These are phyloP conservation scores for Elysia chlorotica DNA, from an alignment of 1,140 invertebrate genomes.

Conservation along the genomic window DNA sequence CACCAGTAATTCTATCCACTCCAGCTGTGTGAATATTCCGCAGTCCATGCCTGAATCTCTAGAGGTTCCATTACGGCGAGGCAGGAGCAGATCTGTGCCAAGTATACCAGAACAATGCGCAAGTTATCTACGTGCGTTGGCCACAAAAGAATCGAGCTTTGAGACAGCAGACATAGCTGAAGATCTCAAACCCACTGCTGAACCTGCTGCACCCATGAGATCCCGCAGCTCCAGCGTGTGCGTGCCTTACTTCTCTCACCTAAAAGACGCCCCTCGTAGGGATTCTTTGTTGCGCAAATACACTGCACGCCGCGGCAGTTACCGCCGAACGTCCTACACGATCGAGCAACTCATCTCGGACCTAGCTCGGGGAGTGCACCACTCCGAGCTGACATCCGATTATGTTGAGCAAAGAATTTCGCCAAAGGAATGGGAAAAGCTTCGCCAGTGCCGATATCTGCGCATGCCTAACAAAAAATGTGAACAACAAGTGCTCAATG, in stretches of 20 bases:
- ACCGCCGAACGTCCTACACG: not conserved
- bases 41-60: too few relatives aligned
- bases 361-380: not conserved
- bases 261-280: not conserved
- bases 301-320: not conserved
- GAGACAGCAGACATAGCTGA: not conserved
- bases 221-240: slow-evolving; percentile 1
- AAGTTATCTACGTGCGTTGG: not conserved
- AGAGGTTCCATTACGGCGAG: not conserved
- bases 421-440: slow-evolving; percentile 14
- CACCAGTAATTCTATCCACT: too few relatives aligned
- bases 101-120: not conserved
- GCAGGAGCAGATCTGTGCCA: not conserved
- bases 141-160: not conserved
- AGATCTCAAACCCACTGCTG: not conserved
- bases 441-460: not conserved
- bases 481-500: too few relatives aligned
- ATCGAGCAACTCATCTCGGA: slow-evolving; percentile 1
- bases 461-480: too few relatives aligned
- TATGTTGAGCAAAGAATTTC: not conserved
- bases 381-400: not conserved
- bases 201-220: not conserved
- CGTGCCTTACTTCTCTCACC: not conserved
- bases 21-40: too few relatives aligned
- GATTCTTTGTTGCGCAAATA: not conserved